Conservation (phyloP, 35 echinoderm and acorn worm genomes). For the Ophiothrix spiculata region DNA sequence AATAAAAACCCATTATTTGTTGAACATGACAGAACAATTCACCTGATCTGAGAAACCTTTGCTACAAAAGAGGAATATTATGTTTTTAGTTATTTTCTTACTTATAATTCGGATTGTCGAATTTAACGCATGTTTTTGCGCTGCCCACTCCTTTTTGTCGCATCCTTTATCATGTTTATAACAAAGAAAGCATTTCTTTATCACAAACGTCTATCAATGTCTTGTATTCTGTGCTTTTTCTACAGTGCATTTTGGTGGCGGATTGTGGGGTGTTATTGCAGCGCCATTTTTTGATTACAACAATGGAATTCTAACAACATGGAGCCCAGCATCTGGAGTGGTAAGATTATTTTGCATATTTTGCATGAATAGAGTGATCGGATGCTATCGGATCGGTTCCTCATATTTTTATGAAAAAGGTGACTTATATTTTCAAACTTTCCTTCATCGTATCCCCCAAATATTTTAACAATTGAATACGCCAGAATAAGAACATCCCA, state of each 20-base stretch:
- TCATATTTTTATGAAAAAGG: no score
- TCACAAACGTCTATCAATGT: neutral
- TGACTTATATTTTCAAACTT: no score
- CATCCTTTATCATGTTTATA: neutral
- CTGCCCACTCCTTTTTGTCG: neutral
- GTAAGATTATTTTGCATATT: slow-evolving; percentile 33
- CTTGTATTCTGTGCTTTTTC: neutral
- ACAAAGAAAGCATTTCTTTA: neutral
- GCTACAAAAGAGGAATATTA: neutral
- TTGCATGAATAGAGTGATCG: no score
- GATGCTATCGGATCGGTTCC: no score
- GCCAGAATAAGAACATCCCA: no score
- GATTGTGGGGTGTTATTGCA: slow-evolving; percentile 54
- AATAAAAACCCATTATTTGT: no score
- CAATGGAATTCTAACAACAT: slow-evolving; percentile 42
- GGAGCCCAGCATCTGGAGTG: slow-evolving; percentile 26
- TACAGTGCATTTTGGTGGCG: slow-evolving; percentile 76
- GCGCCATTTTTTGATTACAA: slow-evolving; percentile 43
- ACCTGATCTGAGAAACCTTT: neutral
- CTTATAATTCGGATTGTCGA: neutral
- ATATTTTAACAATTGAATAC: no score
- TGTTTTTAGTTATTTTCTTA: neutral
- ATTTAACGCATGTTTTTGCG: neutral
- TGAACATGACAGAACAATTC: no score
- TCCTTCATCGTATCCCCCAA: no score